A percentile compares a stretch with the other conserved stretches of the same genome.
Conservation (phyloP, 2,888 invertebrate genomes). For the Reticulitermes lucifugus region DNA sequence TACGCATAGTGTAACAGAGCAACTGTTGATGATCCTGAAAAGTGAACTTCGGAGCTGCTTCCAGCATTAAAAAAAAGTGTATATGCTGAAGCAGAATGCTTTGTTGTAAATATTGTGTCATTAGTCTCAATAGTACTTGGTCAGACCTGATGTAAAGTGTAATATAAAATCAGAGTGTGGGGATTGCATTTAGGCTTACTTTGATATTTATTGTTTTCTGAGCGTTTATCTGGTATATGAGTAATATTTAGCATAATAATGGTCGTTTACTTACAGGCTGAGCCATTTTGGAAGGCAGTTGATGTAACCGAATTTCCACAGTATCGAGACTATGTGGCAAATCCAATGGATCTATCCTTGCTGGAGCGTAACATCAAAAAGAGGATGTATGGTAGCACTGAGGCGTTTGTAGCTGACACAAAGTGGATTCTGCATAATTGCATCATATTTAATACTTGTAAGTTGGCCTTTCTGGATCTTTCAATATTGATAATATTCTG, state of each 20-base stretch:
- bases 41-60: too few relatives aligned
- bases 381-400: slow-evolving; percentile 85
- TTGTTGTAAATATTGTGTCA: too few relatives aligned
- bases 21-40: too few relatives aligned
- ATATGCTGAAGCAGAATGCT: too few relatives aligned
- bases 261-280: slow-evolving; percentile 69
- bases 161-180: too few relatives aligned
- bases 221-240: too few relatives aligned
- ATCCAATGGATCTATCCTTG: slow-evolving; percentile 86
- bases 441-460: slow-evolving; percentile 89
- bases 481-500: not conserved
- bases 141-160: too few relatives aligned
- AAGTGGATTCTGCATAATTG: slow-evolving; percentile 97
- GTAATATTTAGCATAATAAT: not conserved
- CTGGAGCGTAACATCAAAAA: slow-evolving; percentile 82
- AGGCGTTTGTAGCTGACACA: slow-evolving; percentile 89
- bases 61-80: too few relatives aligned
- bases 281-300: slow-evolving; percentile 83
- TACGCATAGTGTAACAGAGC: too few relatives aligned
- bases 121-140: too few relatives aligned
- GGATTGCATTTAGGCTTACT: too few relatives aligned
- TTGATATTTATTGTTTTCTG: too few relatives aligned
- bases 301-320: slow-evolving; percentile 61
- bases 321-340: slow-evolving; percentile 84
- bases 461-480: slow-evolving; percentile 61